Evolutionary conservation across 1,140 invertebrate genomes (phyloP), one percentile per base, ranked within the genome.

Genomic region (Rhagoletis zephyria): DNA sequence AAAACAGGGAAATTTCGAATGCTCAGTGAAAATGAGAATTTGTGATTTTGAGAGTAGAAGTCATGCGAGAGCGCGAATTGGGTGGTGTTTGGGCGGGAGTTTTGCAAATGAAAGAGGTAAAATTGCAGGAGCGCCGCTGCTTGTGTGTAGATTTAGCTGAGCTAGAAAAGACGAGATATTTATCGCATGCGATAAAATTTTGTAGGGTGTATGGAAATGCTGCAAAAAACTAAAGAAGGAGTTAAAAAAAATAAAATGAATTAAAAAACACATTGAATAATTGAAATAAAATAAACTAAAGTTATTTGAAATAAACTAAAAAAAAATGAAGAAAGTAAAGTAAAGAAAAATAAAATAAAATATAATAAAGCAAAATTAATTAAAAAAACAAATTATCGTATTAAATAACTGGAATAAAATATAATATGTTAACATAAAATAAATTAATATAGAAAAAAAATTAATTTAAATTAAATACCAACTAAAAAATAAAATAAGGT

Each of bases 241-340:
- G 45, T 70, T 30, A 45, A 74, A 74, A 74, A 1, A 63, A 63
- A 63, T 3, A 12, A 63, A 63, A 63, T n/a, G 16, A 63, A 6
- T 14, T 63, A 63, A 12, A 63, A 12, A 16, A 63, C 12, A 70
- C 42, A 45, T n/a, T 30, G 2, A 70, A 45, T 30, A 3, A 70
- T 45, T 70, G 45, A 70, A 70, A 63, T 14, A 10, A 70, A 12
- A 42, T 70, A 70, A 70, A 45, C 42, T 48, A 45, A 70, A 70
- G 10, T 45, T 12, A 70, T 45, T 7, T 45, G 64, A 87, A 90
- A 91, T 90, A 88, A 91, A 90, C 89, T 89, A 88, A 87, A 88
- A 85, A 6, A 7, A 19, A 63, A 16, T 12, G 14, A 42, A 70
- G 42, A 70, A 70, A 70, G n/a, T 70, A 70, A 70, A 70, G 1